phyloP scores from a whole-genome alignment of 2,888 invertebrate genomes.

The Stegana nigrithorax region DNA sequence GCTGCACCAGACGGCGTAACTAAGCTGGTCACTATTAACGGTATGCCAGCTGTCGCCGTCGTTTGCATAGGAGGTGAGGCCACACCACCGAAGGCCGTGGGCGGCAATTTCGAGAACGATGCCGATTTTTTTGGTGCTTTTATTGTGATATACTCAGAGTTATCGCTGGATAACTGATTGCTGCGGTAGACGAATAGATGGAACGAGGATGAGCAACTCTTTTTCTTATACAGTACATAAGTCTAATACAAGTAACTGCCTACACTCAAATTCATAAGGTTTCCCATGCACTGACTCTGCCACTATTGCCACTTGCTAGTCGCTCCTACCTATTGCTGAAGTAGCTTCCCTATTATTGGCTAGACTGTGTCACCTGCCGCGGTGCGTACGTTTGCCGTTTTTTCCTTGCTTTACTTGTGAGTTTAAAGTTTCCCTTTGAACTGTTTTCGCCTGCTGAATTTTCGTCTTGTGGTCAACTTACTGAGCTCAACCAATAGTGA shows the following conservation, averaged over 20 bases:
- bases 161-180: conserved; percentile 42
- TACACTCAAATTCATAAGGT: background rate
- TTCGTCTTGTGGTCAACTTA: conserved; percentile 13
- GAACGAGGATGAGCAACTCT: background rate
- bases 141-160: conserved; percentile 47
- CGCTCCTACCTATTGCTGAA: background rate
- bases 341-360: background rate
- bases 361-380: too few species aligned
- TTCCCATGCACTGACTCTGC: background rate
- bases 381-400: too few species aligned
- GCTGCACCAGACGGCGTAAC: too few species aligned
- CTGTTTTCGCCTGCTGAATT: conserved; percentile 36
- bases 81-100: conserved; percentile 24
- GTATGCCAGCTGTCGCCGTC: conserved; percentile 16
- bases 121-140: conserved; percentile 52
- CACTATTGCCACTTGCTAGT: background rate
- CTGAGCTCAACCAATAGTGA: background rate
- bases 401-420: too few species aligned
- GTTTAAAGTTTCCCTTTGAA: conserved; percentile 41
- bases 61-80: too few species aligned
- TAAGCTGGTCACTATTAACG: background rate
- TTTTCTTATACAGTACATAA: background rate
- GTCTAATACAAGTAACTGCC: background rate
- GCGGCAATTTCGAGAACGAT: conserved; percentile 47
- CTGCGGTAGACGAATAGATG: conserved; percentile 33